These are phyloP conservation scores for Arvicola amphibius DNA, from an alignment of 2,797 vertebrate species.

Conservation along the genomic window DNA sequence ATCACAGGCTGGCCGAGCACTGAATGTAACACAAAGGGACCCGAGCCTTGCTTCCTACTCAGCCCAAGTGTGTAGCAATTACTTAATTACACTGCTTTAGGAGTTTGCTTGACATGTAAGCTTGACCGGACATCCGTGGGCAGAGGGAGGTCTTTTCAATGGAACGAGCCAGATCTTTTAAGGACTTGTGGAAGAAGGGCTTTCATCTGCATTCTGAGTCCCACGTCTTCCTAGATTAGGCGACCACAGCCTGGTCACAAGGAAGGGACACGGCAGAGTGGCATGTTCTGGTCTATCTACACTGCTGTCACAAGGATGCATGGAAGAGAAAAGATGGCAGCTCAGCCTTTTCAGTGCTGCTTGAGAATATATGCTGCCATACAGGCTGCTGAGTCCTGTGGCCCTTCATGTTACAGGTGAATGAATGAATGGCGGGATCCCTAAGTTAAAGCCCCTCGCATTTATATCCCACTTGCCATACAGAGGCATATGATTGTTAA, in stretches of 20 bases:
- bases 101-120: conserved; percentile 42
- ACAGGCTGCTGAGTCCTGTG: conserved; percentile 20
- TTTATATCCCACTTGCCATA: neutral
- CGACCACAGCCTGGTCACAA: neutral
- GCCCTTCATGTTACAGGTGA: neutral
- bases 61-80: neutral
- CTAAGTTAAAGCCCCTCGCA: neutral
- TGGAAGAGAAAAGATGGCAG: neutral
- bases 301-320: neutral
- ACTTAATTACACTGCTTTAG: conserved; percentile 39
- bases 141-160: conserved; percentile 19
- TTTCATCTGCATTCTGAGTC: conserved; percentile 45
- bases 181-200: conserved; percentile 40
- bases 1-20: neutral
- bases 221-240: conserved; percentile 26
- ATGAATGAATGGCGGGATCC: conserved; percentile 15
- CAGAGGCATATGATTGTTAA: neutral
- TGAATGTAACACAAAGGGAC: neutral
- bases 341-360: conserved; percentile 10
- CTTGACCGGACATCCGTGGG: neutral
- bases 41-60: neutral
- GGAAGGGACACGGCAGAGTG: conserved; percentile 14
- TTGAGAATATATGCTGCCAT: neutral
- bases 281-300: conserved; percentile 45
- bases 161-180: conserved; percentile 54